phyloP scores from a whole-genome alignment of 2,888 invertebrate genomes.

The Girardia tigrina region DNA sequence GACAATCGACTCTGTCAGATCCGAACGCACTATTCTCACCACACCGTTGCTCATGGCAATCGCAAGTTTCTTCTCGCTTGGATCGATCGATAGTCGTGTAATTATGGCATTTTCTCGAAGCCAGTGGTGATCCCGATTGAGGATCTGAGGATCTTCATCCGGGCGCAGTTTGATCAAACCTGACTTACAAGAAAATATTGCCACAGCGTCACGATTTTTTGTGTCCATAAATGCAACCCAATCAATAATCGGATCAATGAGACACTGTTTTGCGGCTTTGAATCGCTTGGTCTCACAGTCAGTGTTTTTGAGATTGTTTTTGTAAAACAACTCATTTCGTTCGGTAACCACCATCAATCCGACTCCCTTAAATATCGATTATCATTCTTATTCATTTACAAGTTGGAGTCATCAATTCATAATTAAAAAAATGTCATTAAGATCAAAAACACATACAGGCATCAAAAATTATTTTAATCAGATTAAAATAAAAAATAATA shows the following conservation, averaged over 20 bases:
- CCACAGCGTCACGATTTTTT: not conserved
- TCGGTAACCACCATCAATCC: not conserved
- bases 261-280: not conserved
- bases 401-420: too few species aligned
- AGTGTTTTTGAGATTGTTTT: not conserved
- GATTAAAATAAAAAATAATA: too few species aligned
- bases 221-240: not conserved
- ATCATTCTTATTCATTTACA: too few species aligned
- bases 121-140: not conserved
- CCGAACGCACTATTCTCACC: not conserved
- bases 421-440: too few species aligned
- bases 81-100: not conserved
- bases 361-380: not conserved
- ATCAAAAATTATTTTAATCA: too few species aligned
- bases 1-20: not conserved
- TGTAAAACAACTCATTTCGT: slow-evolving; percentile 2
- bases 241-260: not conserved
- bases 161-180: not conserved
- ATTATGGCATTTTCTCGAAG: not conserved
- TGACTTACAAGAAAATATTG: not conserved
- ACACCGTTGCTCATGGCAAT: not conserved
- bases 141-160: not conserved
- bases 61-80: not conserved
- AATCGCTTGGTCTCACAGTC: not conserved
- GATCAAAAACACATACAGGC: too few species aligned